Percentiles rank a stretch among this genome's conserved stretches.
Evolutionary conservation across 2,113 vertebrate species (phyloP).

Genomic region (Rhea pennata): DNA sequence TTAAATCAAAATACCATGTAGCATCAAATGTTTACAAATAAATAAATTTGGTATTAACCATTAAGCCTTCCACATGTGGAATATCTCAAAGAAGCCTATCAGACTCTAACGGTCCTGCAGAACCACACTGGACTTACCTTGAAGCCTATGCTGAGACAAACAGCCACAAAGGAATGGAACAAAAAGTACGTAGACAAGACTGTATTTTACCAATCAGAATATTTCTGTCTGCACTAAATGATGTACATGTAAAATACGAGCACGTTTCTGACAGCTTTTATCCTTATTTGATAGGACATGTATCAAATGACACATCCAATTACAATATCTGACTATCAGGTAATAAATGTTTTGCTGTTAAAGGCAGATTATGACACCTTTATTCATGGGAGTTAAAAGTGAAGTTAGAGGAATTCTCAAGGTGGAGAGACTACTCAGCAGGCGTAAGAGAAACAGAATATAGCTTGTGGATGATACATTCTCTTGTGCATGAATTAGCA

Average conservation of each 20-base stretch:
- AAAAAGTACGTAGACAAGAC: neutral
- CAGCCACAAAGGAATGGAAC: neutral
- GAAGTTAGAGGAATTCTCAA: conserved; percentile 20
- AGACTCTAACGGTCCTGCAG: neutral
- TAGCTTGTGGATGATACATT: neutral
- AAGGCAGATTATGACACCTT: neutral
- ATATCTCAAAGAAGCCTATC: neutral
- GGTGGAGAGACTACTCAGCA: neutral
- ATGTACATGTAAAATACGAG: neutral
- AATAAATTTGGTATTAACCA: neutral
- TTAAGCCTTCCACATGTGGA: neutral
- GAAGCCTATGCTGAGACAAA: neutral
- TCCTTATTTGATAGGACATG: neutral
- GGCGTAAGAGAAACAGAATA: neutral
- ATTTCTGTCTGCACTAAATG: neutral
- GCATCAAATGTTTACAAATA: neutral
- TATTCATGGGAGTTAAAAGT: neutral
- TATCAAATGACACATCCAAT: neutral
- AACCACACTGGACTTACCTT: neutral
- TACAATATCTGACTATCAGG: neutral
- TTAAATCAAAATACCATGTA: neutral
- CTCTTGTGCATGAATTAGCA: neutral
- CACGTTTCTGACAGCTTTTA: neutral
- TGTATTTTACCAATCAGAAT: neutral
- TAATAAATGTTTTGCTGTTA: neutral